Conservation (phyloP, 2,888 invertebrate species). For the Cactoblastis cactorum region DNA sequence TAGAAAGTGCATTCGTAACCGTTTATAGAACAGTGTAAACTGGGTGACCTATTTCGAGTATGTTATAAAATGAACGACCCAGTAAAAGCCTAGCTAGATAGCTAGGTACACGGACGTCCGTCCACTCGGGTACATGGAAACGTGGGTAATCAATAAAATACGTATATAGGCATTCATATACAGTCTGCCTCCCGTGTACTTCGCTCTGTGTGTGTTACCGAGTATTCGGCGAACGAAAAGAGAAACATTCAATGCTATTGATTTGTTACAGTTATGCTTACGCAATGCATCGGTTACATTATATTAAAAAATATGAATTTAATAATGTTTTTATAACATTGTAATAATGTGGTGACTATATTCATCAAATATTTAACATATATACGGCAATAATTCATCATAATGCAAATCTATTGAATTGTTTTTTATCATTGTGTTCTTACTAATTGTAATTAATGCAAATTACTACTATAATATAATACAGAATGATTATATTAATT, state of each 20-base stretch:
- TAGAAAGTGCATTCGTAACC: neutral
- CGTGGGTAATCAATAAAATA: constrained; percentile 51
- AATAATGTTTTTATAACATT: too few species aligned
- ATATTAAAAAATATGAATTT: neutral
- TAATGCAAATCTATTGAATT: too few species aligned
- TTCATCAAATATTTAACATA: too few species aligned
- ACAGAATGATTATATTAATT: too few species aligned
- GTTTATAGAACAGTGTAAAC: neutral
- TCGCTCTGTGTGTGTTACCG: constrained; percentile 15
- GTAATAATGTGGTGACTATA: too few species aligned
- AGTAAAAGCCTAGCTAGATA: constrained; percentile 28
- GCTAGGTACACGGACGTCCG: constrained; percentile 35
- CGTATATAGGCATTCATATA: constrained; percentile 35
- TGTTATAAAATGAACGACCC: constrained; percentile 40
- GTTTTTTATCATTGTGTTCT: too few species aligned
- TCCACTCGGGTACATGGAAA: constrained; percentile 37
- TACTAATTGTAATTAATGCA: too few species aligned
- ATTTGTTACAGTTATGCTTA: constrained; percentile 2
- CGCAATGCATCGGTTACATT: neutral
- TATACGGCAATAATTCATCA: too few species aligned
- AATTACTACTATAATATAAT: too few species aligned
- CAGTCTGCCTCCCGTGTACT: constrained; percentile 20
- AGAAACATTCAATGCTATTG: constrained; percentile 21
- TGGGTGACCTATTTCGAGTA: constrained; percentile 16
- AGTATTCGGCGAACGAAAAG: constrained; percentile 28